Percentiles rank a stretch among this genome's conserved stretches.
phyloP scores from a whole-genome alignment of 1,140 invertebrate species.

The Lamellibrachia luymesi region DNA sequence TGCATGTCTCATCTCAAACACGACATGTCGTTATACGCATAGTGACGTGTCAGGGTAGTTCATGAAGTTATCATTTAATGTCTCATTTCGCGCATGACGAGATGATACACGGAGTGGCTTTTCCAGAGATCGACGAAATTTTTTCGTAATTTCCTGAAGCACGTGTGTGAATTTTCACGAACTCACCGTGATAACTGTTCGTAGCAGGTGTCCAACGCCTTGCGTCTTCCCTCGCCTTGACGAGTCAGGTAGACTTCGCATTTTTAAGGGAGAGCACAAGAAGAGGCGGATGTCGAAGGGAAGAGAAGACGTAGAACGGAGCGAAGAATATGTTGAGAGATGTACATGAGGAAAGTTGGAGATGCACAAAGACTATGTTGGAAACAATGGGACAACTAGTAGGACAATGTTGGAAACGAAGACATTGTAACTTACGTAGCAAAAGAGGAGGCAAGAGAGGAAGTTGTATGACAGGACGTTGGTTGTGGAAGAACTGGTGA shows the following conservation, averaged over 20 bases:
- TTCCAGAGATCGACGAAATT: neutral
- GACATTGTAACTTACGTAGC: no score
- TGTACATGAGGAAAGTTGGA: no score
- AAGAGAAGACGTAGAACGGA: no score
- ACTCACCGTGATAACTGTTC: neutral
- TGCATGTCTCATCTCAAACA: neutral
- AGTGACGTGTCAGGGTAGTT: neutral
- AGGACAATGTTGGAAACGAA: no score
- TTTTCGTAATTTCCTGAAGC: no score
- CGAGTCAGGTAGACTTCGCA: neutral
- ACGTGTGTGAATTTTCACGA: neutral
- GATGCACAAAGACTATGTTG: no score
- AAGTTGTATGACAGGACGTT: neutral
- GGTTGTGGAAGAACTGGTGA: neutral
- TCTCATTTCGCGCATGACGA: neutral
- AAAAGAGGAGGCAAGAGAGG: neutral
- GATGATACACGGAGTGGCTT: neutral
- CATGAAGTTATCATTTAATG: neutral
- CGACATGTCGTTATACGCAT: neutral
- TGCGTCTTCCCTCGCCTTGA: no score
- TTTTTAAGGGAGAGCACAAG: neutral
- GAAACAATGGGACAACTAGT: no score
- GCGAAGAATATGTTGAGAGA: no score
- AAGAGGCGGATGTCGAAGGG: no score
- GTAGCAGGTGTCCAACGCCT: no score